Evolutionary conservation across 2,113 vertebrate genomes (phyloP).

Genomic region (Stigmatopora argus): DNA sequence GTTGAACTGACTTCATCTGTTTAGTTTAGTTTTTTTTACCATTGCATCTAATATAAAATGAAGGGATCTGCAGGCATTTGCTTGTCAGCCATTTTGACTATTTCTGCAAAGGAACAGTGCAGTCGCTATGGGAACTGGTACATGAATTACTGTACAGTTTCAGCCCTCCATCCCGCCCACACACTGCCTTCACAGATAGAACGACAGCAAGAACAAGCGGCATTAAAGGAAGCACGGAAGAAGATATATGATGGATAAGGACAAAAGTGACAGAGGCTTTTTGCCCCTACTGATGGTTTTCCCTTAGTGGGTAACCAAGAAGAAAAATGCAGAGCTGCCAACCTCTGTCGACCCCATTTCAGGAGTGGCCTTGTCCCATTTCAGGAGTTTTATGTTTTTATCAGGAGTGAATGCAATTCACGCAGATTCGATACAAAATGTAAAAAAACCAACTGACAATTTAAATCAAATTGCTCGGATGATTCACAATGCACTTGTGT

Average conservation of each 20-base stretch:
- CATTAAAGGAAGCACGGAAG: background rate
- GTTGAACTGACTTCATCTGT: too few species aligned
- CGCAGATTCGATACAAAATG: background rate
- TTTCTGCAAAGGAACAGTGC: constrained; percentile 24
- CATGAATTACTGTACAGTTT: constrained; percentile 43
- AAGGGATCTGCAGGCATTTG: constrained; percentile 9
- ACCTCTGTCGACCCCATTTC: too few species aligned
- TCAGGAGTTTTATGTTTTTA: too few species aligned
- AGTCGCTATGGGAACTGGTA: constrained; percentile 55
- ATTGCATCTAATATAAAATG: too few species aligned
- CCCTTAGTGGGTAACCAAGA: background rate
- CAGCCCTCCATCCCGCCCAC: constrained; percentile 26
- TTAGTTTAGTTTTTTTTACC: too few species aligned
- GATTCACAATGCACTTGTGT: too few species aligned
- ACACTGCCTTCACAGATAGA: constrained; percentile 19
- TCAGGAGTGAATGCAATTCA: too few species aligned
- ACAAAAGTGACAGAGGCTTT: background rate
- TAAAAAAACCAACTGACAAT: background rate
- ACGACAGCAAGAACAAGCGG: constrained; percentile 13
- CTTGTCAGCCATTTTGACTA: constrained; percentile 27
- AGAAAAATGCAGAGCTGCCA: background rate
- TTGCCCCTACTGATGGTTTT: background rate
- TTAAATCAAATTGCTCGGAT: too few species aligned
- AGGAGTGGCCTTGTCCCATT: too few species aligned
- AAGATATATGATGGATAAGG: background rate